Conservation (phyloP, 2,113 vertebrate genomes). For the zebrafish (Danio rerio) region GRCz12tu NC_133189.1:28705501-28706000, state of each 20-base stretch:
- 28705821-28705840: neutral
- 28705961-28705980: too few species aligned
- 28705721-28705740: constrained; percentile 12
- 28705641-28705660: neutral
- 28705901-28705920: too few species aligned
- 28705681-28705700: constrained; percentile 9
- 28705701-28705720: neutral
- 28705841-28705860: too few species aligned
- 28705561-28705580: constrained; percentile 30
- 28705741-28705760: neutral
- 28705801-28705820: neutral
- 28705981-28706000: too few species aligned
- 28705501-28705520: constrained; percentile 54
- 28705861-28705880: too few species aligned
- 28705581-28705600: constrained; percentile 38
- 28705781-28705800: neutral
- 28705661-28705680: neutral
- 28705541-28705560: constrained; percentile 45
- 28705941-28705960: too few species aligned
- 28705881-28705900: too few species aligned
- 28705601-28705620: neutral
- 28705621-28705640: neutral
- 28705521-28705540: constrained; percentile 46
- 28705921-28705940: too few species aligned
- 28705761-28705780: neutral